These are phyloP conservation scores for Drosophila acutilabella DNA, from an alignment of 2,888 invertebrate genomes.

Conservation along the genomic window DNA sequence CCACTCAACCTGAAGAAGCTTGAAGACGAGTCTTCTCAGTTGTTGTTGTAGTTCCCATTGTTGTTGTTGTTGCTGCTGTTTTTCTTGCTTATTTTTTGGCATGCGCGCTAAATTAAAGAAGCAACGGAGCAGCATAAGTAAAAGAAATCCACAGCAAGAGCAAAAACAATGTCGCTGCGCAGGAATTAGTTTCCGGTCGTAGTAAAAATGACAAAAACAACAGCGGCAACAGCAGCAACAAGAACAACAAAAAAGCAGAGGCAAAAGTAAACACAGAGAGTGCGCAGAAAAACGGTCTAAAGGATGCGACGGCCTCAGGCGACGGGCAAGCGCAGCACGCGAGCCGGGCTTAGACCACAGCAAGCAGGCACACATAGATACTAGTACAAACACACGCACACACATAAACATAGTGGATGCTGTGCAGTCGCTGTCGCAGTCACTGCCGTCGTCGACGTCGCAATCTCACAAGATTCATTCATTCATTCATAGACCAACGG, in stretches of 20 bases:
- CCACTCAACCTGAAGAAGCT: conserved; percentile 42
- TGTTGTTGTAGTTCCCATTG: conserved; percentile 14
- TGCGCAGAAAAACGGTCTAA: conserved; percentile 63
- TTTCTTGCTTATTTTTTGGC: conserved; percentile 72
- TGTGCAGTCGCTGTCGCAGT: conserved; percentile 57
- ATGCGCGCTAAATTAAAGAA: conserved; percentile 74
- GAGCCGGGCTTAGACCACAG: conserved; percentile 45
- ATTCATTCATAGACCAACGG: conserved; percentile 54
- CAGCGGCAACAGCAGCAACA: conserved; percentile 29
- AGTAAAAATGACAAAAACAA: conserved; percentile 78
- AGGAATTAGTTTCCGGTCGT: conserved; percentile 82
- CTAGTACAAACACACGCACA: conserved; percentile 22
- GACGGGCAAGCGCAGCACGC: conserved; percentile 70
- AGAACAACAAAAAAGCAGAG: conserved; percentile 30
- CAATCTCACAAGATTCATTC: conserved; percentile 57
- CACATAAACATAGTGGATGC: conserved; percentile 52
- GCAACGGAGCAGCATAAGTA: conserved; percentile 31
- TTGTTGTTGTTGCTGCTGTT: conserved; percentile 23
- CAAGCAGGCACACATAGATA: conserved; percentile 27
- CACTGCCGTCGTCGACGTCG: conserved; percentile 23
- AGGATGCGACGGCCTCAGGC: conserved; percentile 66
- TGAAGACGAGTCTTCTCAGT: conserved; percentile 47
- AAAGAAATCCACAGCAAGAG: conserved; percentile 34
- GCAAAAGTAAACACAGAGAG: conserved; percentile 42
- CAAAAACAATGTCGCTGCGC: conserved; percentile 63